Evolutionary conservation across 2,797 vertebrate species (phyloP).

Genomic region (Rhyacichthys aspro): DNA sequence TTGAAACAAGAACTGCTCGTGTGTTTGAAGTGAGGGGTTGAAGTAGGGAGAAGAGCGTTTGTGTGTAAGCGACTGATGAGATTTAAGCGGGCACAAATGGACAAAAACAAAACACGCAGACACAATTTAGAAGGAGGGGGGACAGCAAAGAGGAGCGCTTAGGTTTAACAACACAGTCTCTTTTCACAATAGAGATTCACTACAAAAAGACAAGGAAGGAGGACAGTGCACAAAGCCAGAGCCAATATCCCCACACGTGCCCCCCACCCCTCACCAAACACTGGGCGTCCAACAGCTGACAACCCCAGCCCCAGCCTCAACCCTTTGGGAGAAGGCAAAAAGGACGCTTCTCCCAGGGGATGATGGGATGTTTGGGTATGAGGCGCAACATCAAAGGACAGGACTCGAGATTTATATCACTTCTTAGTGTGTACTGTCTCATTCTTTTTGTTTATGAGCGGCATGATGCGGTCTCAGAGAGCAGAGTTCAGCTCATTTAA

Average conservation of each 20-base stretch:
- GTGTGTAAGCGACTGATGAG: conserved; percentile 24
- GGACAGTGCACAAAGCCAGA: conserved; percentile 47
- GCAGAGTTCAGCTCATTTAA: conserved; percentile 57
- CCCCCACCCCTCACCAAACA: conserved; percentile 34
- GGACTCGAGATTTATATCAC: conserved; percentile 69
- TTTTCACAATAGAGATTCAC: conserved; percentile 60
- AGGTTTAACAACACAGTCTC: conserved; percentile 35
- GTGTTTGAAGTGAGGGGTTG: conserved; percentile 27
- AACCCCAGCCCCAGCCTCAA: conserved; percentile 49
- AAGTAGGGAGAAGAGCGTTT: conserved; percentile 17
- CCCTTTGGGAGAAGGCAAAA: conserved; percentile 50
- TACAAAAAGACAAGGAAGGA: conserved; percentile 40
- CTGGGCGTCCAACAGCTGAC: conserved; percentile 61
- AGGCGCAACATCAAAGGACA: conserved; percentile 48
- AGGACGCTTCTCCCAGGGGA: conserved; percentile 61
- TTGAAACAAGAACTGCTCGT: conserved; percentile 23
- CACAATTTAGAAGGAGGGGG: conserved; percentile 14
- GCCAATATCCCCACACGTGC: conserved; percentile 41
- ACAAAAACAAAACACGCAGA: conserved; percentile 63
- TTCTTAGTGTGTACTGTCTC: conserved; percentile 37
- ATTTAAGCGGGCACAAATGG: conserved; percentile 41
- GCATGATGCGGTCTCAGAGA: conserved; percentile 42
- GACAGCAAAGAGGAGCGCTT: conserved; percentile 17
- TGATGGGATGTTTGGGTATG: conserved; percentile 33
- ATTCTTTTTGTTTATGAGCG: conserved; percentile 33